Evolutionary conservation across 64 coral and sea anemone genomes (phyloP), one percentile per base, ranked within the genome.

Genomic region (Pocillopora damicornis): DNA sequence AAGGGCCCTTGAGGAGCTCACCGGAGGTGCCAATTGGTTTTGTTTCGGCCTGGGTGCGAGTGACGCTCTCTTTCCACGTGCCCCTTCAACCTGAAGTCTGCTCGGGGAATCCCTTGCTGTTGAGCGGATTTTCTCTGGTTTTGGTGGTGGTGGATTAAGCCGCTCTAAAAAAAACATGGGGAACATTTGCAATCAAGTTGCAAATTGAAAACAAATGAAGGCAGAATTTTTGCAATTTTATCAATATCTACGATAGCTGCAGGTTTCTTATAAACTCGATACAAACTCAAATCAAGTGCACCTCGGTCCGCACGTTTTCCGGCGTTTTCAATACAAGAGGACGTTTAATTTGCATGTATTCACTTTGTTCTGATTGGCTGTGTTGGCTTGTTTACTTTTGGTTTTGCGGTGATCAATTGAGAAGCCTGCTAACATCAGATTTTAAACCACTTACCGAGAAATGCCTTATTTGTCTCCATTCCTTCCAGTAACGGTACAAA

Each of bases 61-160:
- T 57, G 94, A 96, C 22, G 82, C 88, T 90, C 94, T 75, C 45
- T 97, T 97, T 16, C 92, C 92, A 78, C 86, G 83, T 12, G 87
- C 73, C 9, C 89, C 51, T 14, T 82, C 91, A 13, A 77, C 77
- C 13, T 96, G 91, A 13, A 90, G 81, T 25, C 88, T 77, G 75
- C n/a, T 89, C 3, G 94, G 80, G 18, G 88, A 96, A 0, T 83
- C 57, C 5, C 73, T 73, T 56, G 68, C 35, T 17, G 75, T 23
- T 35, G 63, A 90, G 59, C 66, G 85, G 22, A 89, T 75, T 60
- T 93, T 88, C 13, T 61, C 87, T 80, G 91, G 90, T 38, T 92
- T 89, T 35, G 94, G 94, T 25, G 91, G 91, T 16, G 94, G 91
- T 63, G 94, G 94, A 58, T 96, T 96, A 1, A 96, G 88, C 35